These are phyloP conservation scores for Glareola pratincola DNA, from an alignment of 2,113 vertebrate genomes.

Conservation along the genomic window DNA sequence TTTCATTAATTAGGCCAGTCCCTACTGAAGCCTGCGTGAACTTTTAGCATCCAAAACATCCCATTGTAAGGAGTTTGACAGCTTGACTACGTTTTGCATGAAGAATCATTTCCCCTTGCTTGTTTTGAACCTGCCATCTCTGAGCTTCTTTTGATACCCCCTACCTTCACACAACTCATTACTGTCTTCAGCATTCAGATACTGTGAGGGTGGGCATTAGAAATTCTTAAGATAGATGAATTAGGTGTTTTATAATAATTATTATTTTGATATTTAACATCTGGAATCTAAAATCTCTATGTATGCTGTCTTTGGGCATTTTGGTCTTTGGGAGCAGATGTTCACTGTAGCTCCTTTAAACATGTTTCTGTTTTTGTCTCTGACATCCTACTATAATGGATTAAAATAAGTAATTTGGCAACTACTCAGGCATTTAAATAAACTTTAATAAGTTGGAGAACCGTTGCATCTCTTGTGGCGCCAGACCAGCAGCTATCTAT, in stretches of 20 bases:
- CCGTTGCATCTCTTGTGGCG: background rate
- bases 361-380: background rate
- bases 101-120: background rate
- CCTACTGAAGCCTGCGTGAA: background rate
- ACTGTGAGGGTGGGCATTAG: background rate
- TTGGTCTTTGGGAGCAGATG: slow-evolving; percentile 1
- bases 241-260: slow-evolving; percentile 10
- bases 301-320: background rate
- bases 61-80: background rate
- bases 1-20: background rate
- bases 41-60: background rate
- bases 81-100: background rate
- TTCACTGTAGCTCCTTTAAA: slow-evolving; percentile 25
- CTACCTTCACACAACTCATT: background rate
- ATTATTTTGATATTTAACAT: slow-evolving; percentile 28
- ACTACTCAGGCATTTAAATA: slow-evolving; percentile 38
- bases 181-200: background rate
- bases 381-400: slow-evolving; percentile 24
- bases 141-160: background rate
- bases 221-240: background rate
- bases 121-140: background rate
- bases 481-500: slow-evolving; percentile 29
- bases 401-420: slow-evolving; percentile 52
- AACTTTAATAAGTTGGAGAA: slow-evolving; percentile 19
- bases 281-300: background rate